Percentiles rank a stretch among this genome's conserved stretches.
Evolutionary conservation across 2,888 invertebrate genomes (phyloP).

Genomic region (Rotaria sp.): DNA sequence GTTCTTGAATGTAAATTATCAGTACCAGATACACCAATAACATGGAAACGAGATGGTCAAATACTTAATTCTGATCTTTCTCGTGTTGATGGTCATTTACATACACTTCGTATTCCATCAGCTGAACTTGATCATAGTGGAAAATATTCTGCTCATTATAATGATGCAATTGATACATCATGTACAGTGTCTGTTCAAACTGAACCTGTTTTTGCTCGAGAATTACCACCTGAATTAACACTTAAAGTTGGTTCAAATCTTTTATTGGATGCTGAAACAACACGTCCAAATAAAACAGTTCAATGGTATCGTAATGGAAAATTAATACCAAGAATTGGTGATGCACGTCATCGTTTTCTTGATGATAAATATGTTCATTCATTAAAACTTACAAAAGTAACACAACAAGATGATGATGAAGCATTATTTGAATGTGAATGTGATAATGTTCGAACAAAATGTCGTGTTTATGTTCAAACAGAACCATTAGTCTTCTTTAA

Average conservation of each 20-base stretch:
- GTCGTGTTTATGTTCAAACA: neutral
- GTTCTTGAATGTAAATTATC: constrained; percentile 16
- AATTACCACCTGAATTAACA: neutral
- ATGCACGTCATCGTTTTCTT: neutral
- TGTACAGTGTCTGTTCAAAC: neutral
- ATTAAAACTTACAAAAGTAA: neutral
- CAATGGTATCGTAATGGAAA: constrained; percentile 13
- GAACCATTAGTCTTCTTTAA: constrained; percentile 16
- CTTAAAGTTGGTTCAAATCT: constrained; percentile 17
- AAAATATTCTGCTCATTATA: constrained; percentile 24
- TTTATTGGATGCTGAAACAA: constrained; percentile 14
- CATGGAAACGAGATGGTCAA: neutral
- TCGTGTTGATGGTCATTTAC: neutral
- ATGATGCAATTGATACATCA: neutral
- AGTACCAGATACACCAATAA: neutral
- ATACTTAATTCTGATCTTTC: neutral
- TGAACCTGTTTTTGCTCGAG: neutral
- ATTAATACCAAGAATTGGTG: neutral
- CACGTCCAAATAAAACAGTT: constrained; percentile 12
- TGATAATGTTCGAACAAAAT: neutral
- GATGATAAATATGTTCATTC: constrained; percentile 27
- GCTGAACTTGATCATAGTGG: constrained; percentile 1
- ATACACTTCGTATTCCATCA: constrained; percentile 11
- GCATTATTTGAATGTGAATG: neutral
- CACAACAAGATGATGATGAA: neutral